A percentile compares a stretch with the other conserved stretches of the same genome.
Conservation (phyloP, 2,797 vertebrate species). For the Falco novaeseelandiae region DNA sequence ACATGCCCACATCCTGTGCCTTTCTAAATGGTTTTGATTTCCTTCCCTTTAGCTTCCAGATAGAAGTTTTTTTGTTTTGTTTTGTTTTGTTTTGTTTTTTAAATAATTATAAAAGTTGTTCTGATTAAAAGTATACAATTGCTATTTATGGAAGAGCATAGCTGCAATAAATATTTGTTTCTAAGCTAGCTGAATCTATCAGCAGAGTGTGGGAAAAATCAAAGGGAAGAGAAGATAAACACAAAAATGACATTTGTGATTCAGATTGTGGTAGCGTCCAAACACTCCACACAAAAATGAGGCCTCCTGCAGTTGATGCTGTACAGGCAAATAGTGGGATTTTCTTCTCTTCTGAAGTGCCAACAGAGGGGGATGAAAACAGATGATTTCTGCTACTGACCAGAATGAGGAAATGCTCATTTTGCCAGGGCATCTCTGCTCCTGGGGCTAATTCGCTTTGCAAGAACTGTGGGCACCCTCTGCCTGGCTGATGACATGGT, state of each 20-base stretch:
- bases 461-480: not conserved
- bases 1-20: not conserved
- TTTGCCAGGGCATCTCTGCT: not conserved
- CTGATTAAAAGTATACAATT: not conserved
- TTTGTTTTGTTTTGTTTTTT: no score
- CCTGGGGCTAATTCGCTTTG: not conserved
- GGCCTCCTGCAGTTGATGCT: not conserved
- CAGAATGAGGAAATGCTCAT: not conserved
- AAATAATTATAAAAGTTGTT: not conserved
- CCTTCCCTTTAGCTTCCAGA: not conserved
- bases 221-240: conserved; percentile 22
- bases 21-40: not conserved
- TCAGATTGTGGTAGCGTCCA: not conserved
- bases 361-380: not conserved
- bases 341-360: not conserved
- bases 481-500: fast-evolving
- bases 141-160: conserved; percentile 8
- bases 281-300: not conserved
- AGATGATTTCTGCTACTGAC: not conserved
- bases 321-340: not conserved
- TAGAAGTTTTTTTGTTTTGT: fast-evolving
- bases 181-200: conserved; percentile 14
- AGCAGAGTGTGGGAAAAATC: conserved; percentile 13
- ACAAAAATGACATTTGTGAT: not conserved
- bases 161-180: conserved; percentile 19